These are phyloP conservation scores for Antrozous pallidus DNA, from an alignment of 2,797 vertebrate species.

Conservation along the genomic window DNA sequence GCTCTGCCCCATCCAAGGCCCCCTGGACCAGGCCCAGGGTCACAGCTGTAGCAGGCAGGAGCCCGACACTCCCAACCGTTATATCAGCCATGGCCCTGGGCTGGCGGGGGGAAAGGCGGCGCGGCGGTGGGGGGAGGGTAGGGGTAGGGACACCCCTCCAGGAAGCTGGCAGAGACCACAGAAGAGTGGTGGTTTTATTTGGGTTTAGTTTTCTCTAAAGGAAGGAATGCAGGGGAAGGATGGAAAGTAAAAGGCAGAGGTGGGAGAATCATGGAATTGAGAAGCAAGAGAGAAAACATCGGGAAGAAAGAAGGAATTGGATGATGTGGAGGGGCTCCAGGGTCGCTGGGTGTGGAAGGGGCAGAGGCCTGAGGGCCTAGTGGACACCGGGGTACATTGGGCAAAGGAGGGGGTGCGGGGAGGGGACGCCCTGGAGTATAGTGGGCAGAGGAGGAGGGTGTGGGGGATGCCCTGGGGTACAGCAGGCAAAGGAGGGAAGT, in stretches of 20 bases:
- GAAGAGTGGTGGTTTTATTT: background rate
- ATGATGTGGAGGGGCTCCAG: background rate
- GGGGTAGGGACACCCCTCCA: background rate
- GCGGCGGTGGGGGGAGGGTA: too few relatives aligned
- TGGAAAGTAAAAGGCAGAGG: background rate
- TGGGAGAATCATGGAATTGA: background rate
- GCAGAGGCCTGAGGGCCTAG: too few relatives aligned
- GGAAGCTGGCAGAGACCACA: background rate
- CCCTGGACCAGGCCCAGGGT: too few relatives aligned
- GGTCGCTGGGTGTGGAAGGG: rapidly evolving
- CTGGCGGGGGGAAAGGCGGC: rapidly evolving
- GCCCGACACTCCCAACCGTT: background rate
- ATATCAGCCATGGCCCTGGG: background rate
- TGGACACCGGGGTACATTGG: too few relatives aligned
- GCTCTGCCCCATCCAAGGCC: rapidly evolving
- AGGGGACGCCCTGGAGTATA: too few relatives aligned
- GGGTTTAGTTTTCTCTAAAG: background rate
- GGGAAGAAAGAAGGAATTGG: background rate
- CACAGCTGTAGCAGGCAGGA: too few relatives aligned
- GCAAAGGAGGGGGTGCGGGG: too few relatives aligned
- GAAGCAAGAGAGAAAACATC: background rate
- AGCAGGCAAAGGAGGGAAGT: too few relatives aligned
- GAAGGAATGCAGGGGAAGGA: background rate
- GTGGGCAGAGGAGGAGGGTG: too few relatives aligned
- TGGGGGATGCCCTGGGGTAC: too few relatives aligned